Conservation (phyloP, 2,113 vertebrate genomes). For the Leucopsar rothschildi region DNA sequence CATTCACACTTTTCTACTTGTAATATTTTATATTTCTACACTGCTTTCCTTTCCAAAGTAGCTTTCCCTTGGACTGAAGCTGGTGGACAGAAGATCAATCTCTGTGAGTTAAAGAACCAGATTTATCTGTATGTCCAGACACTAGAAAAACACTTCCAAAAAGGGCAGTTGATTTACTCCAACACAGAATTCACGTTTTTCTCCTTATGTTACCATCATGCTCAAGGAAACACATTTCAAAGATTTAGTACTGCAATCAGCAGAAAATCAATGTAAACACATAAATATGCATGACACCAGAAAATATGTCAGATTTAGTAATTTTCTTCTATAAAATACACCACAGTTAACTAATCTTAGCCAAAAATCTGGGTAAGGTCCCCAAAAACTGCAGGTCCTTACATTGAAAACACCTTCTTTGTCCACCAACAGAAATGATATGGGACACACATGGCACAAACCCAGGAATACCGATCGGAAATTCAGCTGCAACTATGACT, state of each 20-base stretch:
- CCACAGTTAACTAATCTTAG: background rate
- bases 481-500: constrained; percentile 13
- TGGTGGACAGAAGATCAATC: background rate
- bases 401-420: background rate
- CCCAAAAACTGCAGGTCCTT: background rate
- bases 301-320: background rate
- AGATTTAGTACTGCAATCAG: background rate
- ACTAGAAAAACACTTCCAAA: background rate
- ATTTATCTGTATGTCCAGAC: background rate
- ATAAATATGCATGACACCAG: background rate
- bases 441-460: background rate
- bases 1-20: background rate
- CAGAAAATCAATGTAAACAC: background rate
- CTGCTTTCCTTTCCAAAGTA: background rate
- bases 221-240: background rate
- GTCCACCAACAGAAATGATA: background rate
- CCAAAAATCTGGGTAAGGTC: background rate
- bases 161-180: background rate
- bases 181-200: background rate
- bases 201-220: background rate
- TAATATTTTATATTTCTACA: background rate
- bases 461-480: background rate
- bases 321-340: background rate
- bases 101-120: background rate
- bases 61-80: background rate